Conservation (phyloP, 2,888 invertebrate genomes). For the Anthophora plumipes region DNA sequence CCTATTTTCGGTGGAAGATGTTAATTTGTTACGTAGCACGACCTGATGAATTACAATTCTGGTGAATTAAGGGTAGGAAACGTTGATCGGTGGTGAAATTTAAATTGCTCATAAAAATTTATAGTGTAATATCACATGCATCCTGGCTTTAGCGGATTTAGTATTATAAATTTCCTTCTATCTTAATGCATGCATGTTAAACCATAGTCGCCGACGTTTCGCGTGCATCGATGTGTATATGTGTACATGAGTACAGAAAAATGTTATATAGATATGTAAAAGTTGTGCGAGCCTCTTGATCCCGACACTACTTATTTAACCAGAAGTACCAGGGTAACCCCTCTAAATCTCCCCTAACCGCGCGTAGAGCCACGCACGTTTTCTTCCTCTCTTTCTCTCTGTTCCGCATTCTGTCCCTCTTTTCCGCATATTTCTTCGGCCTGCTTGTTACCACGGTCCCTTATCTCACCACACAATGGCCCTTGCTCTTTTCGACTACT, state of each 20-base stretch:
- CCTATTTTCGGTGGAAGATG: background rate
- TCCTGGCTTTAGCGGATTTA: constrained; percentile 6
- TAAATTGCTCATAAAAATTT: background rate
- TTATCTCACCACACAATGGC: constrained; percentile 53
- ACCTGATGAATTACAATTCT: too few species aligned
- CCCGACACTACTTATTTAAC: constrained; percentile 33
- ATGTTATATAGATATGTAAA: background rate
- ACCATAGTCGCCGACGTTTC: background rate
- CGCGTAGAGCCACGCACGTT: constrained; percentile 5
- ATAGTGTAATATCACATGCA: background rate
- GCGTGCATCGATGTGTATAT: background rate
- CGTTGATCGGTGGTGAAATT: background rate
- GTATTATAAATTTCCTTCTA: constrained; percentile 8
- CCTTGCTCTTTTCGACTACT: constrained; percentile 53
- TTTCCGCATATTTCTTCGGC: constrained; percentile 41
- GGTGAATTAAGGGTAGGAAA: background rate
- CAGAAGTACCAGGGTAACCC: constrained; percentile 36
- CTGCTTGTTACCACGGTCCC: constrained; percentile 46
- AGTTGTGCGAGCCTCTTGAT: constrained; percentile 38
- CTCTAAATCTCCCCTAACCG: constrained; percentile 56
- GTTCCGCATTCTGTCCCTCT: constrained; percentile 19
- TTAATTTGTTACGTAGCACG: background rate
- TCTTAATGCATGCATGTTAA: constrained; percentile 7
- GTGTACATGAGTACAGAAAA: background rate
- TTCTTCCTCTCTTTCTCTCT: constrained; percentile 15